phyloP scores from a whole-genome alignment of 2,113 vertebrate genomes.

The Prionailurus viverrinus region DNA sequence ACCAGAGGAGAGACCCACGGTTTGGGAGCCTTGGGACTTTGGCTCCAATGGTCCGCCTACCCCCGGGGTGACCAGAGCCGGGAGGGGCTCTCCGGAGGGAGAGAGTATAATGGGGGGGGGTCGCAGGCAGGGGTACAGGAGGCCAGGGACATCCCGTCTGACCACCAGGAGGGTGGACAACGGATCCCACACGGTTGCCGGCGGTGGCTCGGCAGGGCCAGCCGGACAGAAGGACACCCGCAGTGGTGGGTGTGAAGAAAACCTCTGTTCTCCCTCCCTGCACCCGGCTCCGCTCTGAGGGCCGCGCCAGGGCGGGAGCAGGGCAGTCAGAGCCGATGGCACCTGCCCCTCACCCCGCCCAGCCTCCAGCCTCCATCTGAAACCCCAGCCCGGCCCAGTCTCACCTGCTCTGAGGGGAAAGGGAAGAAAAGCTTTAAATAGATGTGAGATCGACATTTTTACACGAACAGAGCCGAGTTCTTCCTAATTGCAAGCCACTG shows the following conservation, averaged over 20 bases:
- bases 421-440: conserved; percentile 6
- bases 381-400: neutral
- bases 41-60: neutral
- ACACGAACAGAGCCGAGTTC: neutral
- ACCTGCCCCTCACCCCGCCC: neutral
- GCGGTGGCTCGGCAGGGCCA: neutral
- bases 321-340: neutral
- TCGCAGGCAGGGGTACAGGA: neutral
- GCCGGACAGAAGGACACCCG: neutral
- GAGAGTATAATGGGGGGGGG: neutral
- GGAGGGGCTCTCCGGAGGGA: neutral
- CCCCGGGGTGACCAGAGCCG: neutral
- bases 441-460: neutral
- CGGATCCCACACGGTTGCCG: neutral
- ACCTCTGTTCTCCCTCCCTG: neutral
- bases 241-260: neutral
- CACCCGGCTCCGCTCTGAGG: neutral
- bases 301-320: rapidly evolving
- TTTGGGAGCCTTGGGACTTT: neutral
- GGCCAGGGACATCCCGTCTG: neutral
- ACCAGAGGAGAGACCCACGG: neutral
- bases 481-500: neutral
- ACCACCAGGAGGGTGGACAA: neutral
- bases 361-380: neutral
- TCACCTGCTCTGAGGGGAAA: neutral